Conservation (phyloP, 2,113 vertebrate genomes). For the Nyctereutes procyonoides region DNA sequence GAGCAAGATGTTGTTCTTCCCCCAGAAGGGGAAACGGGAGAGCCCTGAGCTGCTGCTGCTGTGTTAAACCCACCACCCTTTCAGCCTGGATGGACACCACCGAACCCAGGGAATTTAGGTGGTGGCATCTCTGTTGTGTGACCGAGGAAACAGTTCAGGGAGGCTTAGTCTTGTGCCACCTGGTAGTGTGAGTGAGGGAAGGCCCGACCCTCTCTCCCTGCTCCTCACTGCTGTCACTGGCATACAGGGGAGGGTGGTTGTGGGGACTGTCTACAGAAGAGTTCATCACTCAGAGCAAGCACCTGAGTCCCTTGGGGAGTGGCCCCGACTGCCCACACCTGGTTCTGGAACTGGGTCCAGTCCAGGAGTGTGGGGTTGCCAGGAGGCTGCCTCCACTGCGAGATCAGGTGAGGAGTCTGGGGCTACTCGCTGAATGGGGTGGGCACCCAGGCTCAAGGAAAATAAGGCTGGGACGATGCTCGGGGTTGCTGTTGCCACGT, state of each 20-base stretch:
- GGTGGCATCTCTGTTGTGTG: neutral
- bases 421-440: no score
- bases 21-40: neutral
- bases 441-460: neutral
- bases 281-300: neutral
- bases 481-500: neutral
- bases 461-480: neutral
- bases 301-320: neutral
- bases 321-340: neutral
- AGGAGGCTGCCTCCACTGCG: neutral
- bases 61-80: neutral
- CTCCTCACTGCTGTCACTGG: neutral
- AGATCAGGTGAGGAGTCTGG: neutral
- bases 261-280: neutral
- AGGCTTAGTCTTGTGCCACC: neutral
- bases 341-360: neutral
- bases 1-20: no score
- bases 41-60: neutral
- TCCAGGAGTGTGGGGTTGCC: neutral
- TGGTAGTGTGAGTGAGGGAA: neutral
- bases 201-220: fast-evolving
- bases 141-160: neutral
- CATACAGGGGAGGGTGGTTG: fast-evolving
- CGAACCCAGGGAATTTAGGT: neutral
- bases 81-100: neutral